Percentiles rank a stretch among this genome's conserved stretches.
phyloP scores from a whole-genome alignment of 2,113 vertebrate genomes.

The Cercocebus atys region DNA sequence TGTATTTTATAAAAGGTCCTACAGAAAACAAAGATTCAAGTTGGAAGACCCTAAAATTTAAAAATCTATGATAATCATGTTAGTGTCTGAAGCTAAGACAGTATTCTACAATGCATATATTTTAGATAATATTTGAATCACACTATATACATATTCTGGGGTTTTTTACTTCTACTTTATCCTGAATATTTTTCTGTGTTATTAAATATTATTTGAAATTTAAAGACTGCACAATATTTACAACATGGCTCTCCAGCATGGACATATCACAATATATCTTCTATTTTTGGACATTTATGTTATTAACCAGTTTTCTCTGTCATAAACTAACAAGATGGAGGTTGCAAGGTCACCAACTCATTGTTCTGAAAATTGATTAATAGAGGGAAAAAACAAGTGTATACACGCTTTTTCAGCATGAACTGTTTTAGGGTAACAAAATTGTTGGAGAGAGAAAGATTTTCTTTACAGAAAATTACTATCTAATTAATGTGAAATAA shows the following conservation, averaged over 20 bases:
- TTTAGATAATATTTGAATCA: conserved; percentile 5
- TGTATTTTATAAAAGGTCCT: not conserved
- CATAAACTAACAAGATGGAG: not conserved
- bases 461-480: not conserved
- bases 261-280: not conserved
- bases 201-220: conserved; percentile 33
- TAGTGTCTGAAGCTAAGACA: not conserved
- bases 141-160: not conserved
- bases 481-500: not conserved
- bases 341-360: not conserved
- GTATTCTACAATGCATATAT: not conserved
- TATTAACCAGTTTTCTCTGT: not conserved
- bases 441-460: not conserved
- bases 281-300: not conserved
- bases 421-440: not conserved
- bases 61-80: not conserved
- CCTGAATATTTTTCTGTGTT: not conserved
- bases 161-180: not conserved
- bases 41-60: not conserved
- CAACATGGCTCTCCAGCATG: not conserved
- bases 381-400: not conserved
- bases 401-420: not conserved
- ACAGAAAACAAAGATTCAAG: conserved; percentile 8
- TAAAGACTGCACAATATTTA: not conserved
- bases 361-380: conserved; percentile 6